Evolutionary conservation across 2,888 invertebrate species (phyloP).

Genomic region (Apoderus coryli): DNA sequence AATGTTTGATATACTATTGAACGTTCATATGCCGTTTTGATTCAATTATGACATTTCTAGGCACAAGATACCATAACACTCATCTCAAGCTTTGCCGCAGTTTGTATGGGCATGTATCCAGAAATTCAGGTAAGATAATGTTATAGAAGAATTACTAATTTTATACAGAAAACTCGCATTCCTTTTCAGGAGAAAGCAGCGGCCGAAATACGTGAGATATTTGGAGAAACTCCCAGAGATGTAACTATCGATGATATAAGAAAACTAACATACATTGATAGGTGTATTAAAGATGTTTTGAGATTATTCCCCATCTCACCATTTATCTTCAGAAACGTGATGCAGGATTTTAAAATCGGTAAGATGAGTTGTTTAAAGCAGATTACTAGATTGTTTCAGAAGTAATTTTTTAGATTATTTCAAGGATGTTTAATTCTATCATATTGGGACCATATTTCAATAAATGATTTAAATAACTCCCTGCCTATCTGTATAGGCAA

Average conservation of each 20-base stretch:
- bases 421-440: too few species aligned
- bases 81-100: conserved; percentile 17
- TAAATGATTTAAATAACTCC: too few species aligned
- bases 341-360: too few species aligned
- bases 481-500: too few species aligned
- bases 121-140: conserved; percentile 23
- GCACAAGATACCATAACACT: conserved; percentile 24
- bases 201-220: conserved; percentile 21
- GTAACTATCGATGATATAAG: conserved; percentile 20
- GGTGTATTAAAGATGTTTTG: conserved; percentile 25
- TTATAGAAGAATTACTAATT: neutral
- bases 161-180: neutral
- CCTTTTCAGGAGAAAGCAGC: conserved; percentile 20
- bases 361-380: too few species aligned
- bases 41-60: too few species aligned
- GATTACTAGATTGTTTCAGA: too few species aligned
- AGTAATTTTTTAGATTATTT: too few species aligned
- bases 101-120: conserved; percentile 27
- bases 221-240: conserved; percentile 18
- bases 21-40: too few species aligned
- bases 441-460: too few species aligned
- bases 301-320: conserved; percentile 26
- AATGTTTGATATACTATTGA: too few species aligned
- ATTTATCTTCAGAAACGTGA: conserved; percentile 21
- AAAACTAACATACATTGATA: conserved; percentile 22